phyloP scores from a whole-genome alignment of 2,888 invertebrate species.

The Lamellibrachia satsuma region DNA sequence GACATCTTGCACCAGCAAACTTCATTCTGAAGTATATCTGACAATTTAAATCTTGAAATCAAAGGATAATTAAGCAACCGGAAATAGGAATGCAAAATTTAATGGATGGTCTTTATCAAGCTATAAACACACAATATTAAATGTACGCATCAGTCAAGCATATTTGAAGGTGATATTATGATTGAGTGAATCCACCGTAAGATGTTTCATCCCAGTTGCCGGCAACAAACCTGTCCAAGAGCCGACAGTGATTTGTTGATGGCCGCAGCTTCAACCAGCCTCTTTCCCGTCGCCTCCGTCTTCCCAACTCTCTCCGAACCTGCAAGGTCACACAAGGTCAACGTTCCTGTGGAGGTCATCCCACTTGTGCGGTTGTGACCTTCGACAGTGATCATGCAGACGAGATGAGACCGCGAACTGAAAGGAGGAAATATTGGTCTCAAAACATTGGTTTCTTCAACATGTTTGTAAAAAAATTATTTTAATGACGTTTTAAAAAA shows the following conservation, averaged over 20 bases:
- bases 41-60: not conserved
- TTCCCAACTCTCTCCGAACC: slow-evolving; percentile 64
- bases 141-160: no score
- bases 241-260: slow-evolving; percentile 65
- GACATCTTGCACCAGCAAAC: not conserved
- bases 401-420: slow-evolving; percentile 64
- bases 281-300: slow-evolving; percentile 60
- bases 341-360: slow-evolving; percentile 55
- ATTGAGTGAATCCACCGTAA: not conserved
- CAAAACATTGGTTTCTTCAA: not conserved
- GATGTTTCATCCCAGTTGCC: not conserved
- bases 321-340: slow-evolving; percentile 64
- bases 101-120: no score
- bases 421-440: not conserved
- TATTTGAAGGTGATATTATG: not conserved
- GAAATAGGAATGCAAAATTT: not conserved
- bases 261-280: slow-evolving; percentile 64
- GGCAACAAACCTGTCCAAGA: slow-evolving; percentile 59
- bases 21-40: not conserved
- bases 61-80: not conserved
- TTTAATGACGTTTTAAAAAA: no score
- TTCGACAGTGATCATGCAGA: slow-evolving; percentile 59
- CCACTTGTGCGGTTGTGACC: slow-evolving; percentile 61
- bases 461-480: no score
- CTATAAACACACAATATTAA: no score